phyloP scores from a whole-genome alignment of 2,113 vertebrate genomes.

The Ptyas mucosa region DNA sequence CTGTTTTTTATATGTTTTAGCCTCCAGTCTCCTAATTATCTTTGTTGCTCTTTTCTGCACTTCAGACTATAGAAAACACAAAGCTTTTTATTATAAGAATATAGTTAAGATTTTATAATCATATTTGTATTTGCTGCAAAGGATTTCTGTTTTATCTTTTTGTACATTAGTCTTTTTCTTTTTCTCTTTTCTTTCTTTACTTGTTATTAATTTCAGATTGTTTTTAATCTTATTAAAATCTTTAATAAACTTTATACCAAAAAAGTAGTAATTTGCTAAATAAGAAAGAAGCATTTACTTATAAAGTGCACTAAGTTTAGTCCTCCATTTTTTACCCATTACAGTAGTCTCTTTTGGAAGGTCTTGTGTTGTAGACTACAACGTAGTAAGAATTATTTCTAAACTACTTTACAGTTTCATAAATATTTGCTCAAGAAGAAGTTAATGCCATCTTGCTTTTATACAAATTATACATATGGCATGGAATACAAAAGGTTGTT shows the following conservation, averaged over 20 bases:
- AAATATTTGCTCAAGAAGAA: neutral
- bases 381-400: neutral
- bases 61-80: neutral
- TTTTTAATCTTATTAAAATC: too few relatives aligned
- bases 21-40: too few relatives aligned
- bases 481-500: neutral
- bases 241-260: too few relatives aligned
- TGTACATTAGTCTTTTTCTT: too few relatives aligned
- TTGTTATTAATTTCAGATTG: too few relatives aligned
- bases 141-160: too few relatives aligned
- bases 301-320: neutral
- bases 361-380: neutral
- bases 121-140: too few relatives aligned
- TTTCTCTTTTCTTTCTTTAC: too few relatives aligned
- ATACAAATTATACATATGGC: neutral
- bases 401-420: neutral
- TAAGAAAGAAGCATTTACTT: neutral
- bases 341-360: neutral
- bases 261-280: neutral
- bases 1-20: too few relatives aligned
- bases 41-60: too few relatives aligned
- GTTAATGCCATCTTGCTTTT: neutral
- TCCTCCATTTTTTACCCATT: neutral
- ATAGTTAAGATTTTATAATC: neutral
- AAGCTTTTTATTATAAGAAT: neutral